phyloP scores from a whole-genome alignment of 2,888 invertebrate genomes.

The Leptopilina drosophilae region DNA sequence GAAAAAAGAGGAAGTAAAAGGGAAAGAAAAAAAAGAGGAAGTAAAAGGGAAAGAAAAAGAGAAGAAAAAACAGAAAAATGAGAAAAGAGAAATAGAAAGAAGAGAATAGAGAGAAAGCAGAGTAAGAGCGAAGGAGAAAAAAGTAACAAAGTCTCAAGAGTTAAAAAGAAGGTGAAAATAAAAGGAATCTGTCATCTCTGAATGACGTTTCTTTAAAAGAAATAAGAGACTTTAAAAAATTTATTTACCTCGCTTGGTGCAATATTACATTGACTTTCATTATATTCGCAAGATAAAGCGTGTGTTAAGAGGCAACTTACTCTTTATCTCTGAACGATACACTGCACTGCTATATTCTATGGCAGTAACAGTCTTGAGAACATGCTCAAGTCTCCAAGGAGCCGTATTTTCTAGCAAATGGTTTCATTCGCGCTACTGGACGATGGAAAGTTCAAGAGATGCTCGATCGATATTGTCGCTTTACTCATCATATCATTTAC shows the following conservation, averaged over 20 bases:
- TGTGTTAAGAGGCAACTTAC: slow-evolving; percentile 30
- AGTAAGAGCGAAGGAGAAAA: no score
- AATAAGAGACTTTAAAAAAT: slow-evolving; percentile 6
- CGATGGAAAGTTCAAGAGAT: slow-evolving; percentile 53
- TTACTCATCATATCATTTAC: slow-evolving; percentile 33
- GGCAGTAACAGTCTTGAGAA: slow-evolving; percentile 36
- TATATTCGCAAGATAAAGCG: slow-evolving; percentile 2
- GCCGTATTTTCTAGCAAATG: slow-evolving; percentile 55
- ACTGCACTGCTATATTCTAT: slow-evolving; percentile 42
- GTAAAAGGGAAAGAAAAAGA: no score
- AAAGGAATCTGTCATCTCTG: neutral
- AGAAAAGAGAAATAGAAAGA: no score
- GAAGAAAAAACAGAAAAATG: no score
- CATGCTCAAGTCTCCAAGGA: slow-evolving; percentile 52
- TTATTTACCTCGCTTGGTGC: slow-evolving; percentile 11
- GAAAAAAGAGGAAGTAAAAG: no score
- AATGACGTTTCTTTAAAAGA: neutral
- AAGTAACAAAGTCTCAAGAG: no score
- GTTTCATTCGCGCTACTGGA: slow-evolving; percentile 53
- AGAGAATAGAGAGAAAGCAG: no score
- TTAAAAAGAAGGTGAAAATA: no score
- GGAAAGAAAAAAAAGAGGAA: no score
- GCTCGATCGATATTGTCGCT: slow-evolving; percentile 53
- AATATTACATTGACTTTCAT: slow-evolving; percentile 23
- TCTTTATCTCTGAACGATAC: slow-evolving; percentile 30